Conservation (phyloP, 1,140 invertebrate genomes). For the Drosophila tropicalis region DNA sequence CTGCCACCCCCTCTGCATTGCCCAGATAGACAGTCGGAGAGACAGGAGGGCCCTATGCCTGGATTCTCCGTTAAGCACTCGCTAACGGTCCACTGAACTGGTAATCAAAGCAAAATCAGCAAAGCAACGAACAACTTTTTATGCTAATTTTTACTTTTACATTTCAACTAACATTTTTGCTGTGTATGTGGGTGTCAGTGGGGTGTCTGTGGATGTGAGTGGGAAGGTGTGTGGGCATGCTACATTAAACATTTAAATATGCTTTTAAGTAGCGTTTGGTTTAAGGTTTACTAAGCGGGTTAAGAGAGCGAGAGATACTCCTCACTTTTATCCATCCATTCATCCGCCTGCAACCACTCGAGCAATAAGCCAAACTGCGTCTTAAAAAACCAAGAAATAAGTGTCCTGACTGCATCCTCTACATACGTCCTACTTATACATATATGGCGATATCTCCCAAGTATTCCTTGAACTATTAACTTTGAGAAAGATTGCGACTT, state of each 20-base stretch:
- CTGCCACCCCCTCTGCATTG: not conserved
- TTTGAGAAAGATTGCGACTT: constrained; percentile 62
- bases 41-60: constrained; percentile 4
- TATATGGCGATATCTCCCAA: constrained; percentile 30
- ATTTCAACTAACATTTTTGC: constrained; percentile 45
- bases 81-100: constrained; percentile 76
- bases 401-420: not conserved
- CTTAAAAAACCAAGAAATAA: constrained; percentile 17
- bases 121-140: constrained; percentile 73
- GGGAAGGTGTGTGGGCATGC: constrained; percentile 35
- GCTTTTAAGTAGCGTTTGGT: constrained; percentile 38
- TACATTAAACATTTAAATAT: constrained; percentile 75
- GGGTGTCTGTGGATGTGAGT: not conserved
- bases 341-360: constrained; percentile 23
- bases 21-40: not conserved
- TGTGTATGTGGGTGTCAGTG: constrained; percentile 25
- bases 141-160: constrained; percentile 70
- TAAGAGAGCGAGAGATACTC: constrained; percentile 34
- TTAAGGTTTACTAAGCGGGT: constrained; percentile 48
- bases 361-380: constrained; percentile 52
- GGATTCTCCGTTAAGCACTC: constrained; percentile 61
- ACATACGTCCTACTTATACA: not conserved
- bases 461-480: constrained; percentile 72
- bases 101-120: constrained; percentile 79
- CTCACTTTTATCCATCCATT: not conserved